These are phyloP conservation scores for Meganola albula DNA, from an alignment of 2,888 invertebrate genomes.

Conservation along the genomic window DNA sequence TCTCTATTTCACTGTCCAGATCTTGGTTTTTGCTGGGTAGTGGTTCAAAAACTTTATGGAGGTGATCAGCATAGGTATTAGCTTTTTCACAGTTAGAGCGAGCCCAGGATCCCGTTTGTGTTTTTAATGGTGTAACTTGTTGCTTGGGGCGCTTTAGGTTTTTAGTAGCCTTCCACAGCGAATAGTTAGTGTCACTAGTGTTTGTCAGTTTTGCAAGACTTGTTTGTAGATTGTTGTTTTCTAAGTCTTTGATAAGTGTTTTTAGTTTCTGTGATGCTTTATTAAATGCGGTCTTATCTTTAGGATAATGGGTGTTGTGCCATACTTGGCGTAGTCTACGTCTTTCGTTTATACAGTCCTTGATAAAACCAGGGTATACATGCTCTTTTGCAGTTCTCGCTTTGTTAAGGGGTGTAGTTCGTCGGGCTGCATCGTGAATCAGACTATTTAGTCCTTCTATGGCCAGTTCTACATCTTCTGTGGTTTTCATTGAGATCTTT, in stretches of 20 bases:
- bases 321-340: no score
- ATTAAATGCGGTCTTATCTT: slow-evolving; percentile 1
- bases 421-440: slow-evolving; percentile 4
- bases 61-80: slow-evolving; percentile 10
- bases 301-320: no score
- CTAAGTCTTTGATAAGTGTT: background rate
- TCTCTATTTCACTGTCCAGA: slow-evolving; percentile 1
- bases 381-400: no score
- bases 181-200: background rate
- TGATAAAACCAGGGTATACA: no score
- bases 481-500: slow-evolving; percentile 1
- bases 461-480: slow-evolving; percentile 1
- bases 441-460: slow-evolving; percentile 2
- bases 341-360: no score
- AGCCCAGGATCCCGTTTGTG: slow-evolving; percentile 8
- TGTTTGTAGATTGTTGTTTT: background rate
- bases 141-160: slow-evolving; percentile 1
- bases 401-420: no score
- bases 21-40: slow-evolving; percentile 3
- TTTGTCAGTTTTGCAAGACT: background rate
- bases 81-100: slow-evolving; percentile 12
- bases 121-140: background rate
- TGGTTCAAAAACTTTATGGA: slow-evolving; percentile 9
- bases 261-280: slow-evolving; percentile 1
- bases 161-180: slow-evolving; percentile 3